Percentiles rank a stretch among this genome's conserved stretches.
Conservation (phyloP, 2,888 invertebrate species). For the Meliscaeva auricollis region DNA sequence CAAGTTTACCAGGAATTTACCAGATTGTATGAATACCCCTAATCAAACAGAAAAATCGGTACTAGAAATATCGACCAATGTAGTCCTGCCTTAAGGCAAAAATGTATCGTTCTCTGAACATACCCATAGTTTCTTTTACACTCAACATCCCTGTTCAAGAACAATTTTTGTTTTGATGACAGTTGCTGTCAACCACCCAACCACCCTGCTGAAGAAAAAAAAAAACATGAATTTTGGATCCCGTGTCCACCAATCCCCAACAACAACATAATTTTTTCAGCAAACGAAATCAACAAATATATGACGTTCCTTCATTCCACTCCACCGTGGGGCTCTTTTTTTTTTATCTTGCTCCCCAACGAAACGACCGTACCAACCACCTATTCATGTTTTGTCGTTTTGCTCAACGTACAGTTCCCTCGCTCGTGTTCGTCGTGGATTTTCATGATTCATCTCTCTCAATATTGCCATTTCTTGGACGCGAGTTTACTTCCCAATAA, state of each 20-base stretch:
- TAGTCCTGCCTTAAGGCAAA: too few relatives aligned
- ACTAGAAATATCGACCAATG: too few relatives aligned
- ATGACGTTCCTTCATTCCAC: constrained; percentile 72
- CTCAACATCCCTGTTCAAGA: neutral
- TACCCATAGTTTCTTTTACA: neutral
- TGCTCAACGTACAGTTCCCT: constrained; percentile 41
- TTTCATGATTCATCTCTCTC: constrained; percentile 58
- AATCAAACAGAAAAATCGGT: too few relatives aligned
- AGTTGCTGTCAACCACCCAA: neutral
- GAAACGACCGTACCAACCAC: neutral
- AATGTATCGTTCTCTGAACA: neutral
- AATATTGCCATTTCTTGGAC: constrained; percentile 20
- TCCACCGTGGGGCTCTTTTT: constrained; percentile 31
- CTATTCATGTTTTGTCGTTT: constrained; percentile 27
- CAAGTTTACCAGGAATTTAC: too few relatives aligned
- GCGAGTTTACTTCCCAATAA: neutral
- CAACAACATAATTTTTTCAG: constrained; percentile 1
- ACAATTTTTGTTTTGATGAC: neutral
- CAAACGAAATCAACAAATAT: constrained; percentile 60
- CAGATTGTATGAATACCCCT: too few relatives aligned
- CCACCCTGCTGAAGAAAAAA: neutral
- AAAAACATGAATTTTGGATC: neutral
- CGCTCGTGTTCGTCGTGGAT: constrained; percentile 16
- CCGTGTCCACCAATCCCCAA: neutral
- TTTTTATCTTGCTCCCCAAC: constrained; percentile 24